phyloP scores from a whole-genome alignment of 1,140 invertebrate species.

The Oscheius sp. region DNA sequence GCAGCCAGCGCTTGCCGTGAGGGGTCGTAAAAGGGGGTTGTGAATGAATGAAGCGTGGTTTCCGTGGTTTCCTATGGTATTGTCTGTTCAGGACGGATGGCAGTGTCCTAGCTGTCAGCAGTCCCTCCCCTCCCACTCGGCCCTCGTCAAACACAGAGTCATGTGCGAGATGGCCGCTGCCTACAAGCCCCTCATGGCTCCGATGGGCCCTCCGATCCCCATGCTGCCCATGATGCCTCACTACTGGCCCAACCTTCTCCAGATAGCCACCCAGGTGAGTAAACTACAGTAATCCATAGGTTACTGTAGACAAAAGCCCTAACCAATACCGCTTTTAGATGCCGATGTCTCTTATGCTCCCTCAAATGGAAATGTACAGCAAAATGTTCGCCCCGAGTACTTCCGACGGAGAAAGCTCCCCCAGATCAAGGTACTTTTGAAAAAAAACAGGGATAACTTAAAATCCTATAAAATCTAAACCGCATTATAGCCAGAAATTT shows the following conservation, averaged over 20 bases:
- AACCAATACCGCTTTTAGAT: neutral
- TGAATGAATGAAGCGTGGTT: too few relatives aligned
- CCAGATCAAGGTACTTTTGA: slow-evolving; percentile 42
- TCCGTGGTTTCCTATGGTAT: too few relatives aligned
- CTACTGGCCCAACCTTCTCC: slow-evolving; percentile 69
- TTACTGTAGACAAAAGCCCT: too few relatives aligned
- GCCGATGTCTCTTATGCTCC: neutral
- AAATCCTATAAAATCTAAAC: too few relatives aligned
- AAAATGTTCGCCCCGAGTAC: slow-evolving; percentile 20
- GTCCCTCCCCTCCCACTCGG: slow-evolving; percentile 41
- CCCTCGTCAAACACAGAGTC: slow-evolving; percentile 50
- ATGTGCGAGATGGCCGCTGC: slow-evolving; percentile 48
- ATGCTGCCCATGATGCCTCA: slow-evolving; percentile 56
- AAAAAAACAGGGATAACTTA: too few relatives aligned
- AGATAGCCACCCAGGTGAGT: slow-evolving; percentile 67
- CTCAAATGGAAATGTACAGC: slow-evolving; percentile 7
- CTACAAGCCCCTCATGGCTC: slow-evolving; percentile 39
- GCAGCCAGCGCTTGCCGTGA: too few relatives aligned
- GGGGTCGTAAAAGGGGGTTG: too few relatives aligned
- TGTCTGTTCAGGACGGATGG: slow-evolving; percentile 45
- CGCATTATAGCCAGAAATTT: too few relatives aligned
- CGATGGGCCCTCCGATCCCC: neutral
- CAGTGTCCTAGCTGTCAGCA: slow-evolving; percentile 38
- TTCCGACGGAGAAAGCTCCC: slow-evolving; percentile 52
- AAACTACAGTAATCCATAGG: neutral